Evolutionary conservation across 2,888 invertebrate genomes (phyloP).

Genomic region (Hyles lineata): DNA sequence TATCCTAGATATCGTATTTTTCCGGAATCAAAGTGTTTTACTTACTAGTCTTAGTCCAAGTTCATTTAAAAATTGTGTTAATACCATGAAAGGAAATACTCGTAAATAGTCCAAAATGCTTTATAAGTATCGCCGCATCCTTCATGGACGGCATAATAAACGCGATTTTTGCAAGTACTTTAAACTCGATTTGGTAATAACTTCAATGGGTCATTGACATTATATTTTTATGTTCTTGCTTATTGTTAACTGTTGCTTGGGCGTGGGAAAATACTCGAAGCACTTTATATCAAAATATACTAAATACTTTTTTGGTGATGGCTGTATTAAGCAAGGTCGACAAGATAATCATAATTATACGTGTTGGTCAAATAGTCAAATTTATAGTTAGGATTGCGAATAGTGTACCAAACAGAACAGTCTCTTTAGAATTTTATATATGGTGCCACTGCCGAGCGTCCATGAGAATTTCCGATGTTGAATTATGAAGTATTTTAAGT

Average conservation of each 20-base stretch:
- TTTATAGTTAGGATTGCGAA: too few species aligned
- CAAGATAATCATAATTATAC: too few species aligned
- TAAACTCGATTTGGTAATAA: not conserved
- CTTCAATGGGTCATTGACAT: not conserved
- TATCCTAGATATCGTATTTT: too few species aligned
- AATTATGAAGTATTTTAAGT: too few species aligned
- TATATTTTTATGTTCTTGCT: not conserved
- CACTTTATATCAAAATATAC: not conserved
- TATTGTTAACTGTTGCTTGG: constrained; percentile 14
- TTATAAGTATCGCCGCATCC: not conserved
- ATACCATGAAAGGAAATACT: not conserved
- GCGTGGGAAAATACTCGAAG: not conserved
- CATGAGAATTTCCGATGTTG: too few species aligned
- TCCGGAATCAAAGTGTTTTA: too few species aligned
- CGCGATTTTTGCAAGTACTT: not conserved
- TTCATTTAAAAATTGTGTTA: not conserved
- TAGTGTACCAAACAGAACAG: too few species aligned
- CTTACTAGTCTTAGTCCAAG: too few species aligned
- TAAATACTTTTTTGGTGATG: not conserved
- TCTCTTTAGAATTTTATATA: too few species aligned
- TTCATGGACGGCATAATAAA: not conserved
- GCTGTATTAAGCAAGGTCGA: too few species aligned
- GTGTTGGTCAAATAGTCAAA: too few species aligned
- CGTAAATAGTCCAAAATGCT: not conserved
- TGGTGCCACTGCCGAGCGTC: too few species aligned